Evolutionary conservation across 2,113 vertebrate genomes (phyloP).

Genomic region (Steatornis caripensis): DNA sequence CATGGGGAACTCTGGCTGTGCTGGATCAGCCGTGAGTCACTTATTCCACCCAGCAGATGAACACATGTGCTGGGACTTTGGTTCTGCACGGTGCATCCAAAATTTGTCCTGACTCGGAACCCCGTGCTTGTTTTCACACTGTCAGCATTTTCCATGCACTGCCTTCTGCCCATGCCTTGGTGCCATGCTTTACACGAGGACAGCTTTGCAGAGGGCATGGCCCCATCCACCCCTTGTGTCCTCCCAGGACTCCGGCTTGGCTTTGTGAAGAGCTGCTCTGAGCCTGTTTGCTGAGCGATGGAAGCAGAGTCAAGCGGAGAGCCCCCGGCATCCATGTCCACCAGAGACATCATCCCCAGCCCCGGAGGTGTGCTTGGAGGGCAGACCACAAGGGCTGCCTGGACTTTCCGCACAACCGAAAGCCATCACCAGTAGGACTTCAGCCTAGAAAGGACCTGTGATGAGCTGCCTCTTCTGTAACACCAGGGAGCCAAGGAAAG

Average conservation of each 20-base stretch:
- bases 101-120: neutral
- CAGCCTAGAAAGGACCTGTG: neutral
- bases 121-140: neutral
- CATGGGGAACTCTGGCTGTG: fast-evolving
- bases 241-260: neutral
- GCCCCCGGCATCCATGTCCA: fast-evolving
- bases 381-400: too few species aligned
- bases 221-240: neutral
- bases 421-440: neutral
- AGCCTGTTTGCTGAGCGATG: neutral
- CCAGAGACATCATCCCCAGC: fast-evolving
- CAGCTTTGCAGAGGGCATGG: fast-evolving
- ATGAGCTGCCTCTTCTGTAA: neutral
- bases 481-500: neutral
- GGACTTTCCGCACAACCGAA: neutral
- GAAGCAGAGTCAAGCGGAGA: neutral
- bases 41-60: neutral
- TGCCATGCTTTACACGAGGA: neutral
- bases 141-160: neutral
- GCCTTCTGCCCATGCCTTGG: neutral
- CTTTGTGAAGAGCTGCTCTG: neutral
- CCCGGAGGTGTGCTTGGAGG: neutral
- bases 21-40: neutral
- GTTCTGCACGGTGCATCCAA: neutral
- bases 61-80: neutral